phyloP scores from a whole-genome alignment of 1,140 invertebrate genomes.

The Sarcophaga peregrina region DNA sequence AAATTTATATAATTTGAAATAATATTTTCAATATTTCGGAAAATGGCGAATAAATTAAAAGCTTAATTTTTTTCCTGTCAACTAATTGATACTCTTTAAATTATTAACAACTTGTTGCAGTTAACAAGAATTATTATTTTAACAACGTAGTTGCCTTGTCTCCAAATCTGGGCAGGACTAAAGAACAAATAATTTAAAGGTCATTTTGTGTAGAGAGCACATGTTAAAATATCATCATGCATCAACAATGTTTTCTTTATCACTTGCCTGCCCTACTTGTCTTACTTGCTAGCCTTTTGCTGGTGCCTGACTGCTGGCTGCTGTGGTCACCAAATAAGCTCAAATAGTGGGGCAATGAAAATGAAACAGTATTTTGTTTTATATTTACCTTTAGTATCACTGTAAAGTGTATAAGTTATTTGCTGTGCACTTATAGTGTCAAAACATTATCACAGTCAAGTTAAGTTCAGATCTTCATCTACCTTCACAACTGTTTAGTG shows the following conservation, averaged over 20 bases:
- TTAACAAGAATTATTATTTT: neutral
- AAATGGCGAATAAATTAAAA: no score
- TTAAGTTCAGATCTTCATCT: constrained; percentile 18
- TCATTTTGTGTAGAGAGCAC: neutral
- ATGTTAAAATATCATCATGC: neutral
- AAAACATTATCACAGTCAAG: constrained; percentile 22
- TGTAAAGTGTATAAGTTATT: neutral
- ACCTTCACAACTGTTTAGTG: neutral
- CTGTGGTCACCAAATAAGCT: neutral
- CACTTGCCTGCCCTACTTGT: neutral
- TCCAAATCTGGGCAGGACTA: neutral
- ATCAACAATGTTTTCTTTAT: constrained; percentile 3
- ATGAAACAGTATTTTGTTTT: neutral
- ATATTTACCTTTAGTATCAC: neutral
- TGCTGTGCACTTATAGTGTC: constrained; percentile 14
- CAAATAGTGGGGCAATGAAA: neutral
- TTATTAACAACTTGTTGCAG: neutral
- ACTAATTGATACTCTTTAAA: neutral
- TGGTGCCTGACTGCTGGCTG: neutral
- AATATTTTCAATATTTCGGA: no score
- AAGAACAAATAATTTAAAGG: neutral
- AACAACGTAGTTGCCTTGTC: neutral
- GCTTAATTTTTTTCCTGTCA: neutral
- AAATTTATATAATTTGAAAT: neutral
- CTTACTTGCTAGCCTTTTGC: neutral